phyloP scores from a whole-genome alignment of 2,888 invertebrate species.

The Metallyticus violacea region DNA sequence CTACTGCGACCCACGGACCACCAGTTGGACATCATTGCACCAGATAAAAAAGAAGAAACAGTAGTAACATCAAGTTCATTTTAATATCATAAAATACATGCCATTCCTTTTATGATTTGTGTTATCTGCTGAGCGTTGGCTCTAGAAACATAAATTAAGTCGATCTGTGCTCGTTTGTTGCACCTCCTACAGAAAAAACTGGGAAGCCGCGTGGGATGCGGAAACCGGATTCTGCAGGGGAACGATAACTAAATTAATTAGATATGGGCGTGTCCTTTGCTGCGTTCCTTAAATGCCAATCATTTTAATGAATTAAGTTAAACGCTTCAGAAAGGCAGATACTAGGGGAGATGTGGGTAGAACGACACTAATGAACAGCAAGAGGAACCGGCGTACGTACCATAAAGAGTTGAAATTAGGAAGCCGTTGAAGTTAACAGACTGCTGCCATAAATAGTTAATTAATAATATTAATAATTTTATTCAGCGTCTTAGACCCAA shows the following conservation, averaged over 20 bases:
- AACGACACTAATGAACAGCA: too few relatives aligned
- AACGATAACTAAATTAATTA: not conserved
- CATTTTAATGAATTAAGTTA: not conserved
- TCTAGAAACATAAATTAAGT: not conserved
- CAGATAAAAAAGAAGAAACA: not conserved
- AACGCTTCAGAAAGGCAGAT: not conserved
- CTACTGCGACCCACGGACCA: not conserved
- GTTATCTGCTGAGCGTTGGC: not conserved
- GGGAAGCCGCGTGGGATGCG: not conserved
- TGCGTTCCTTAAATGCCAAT: not conserved
- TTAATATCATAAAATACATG: not conserved
- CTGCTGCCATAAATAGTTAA: too few relatives aligned
- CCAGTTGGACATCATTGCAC: not conserved
- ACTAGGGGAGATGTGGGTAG: not conserved
- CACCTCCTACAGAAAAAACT: not conserved
- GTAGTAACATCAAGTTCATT: not conserved
- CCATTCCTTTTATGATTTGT: not conserved
- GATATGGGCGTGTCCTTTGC: not conserved
- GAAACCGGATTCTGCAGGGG: not conserved
- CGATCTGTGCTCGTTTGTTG: not conserved
- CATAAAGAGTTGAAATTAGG: too few relatives aligned
- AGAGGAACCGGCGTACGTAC: too few relatives aligned
- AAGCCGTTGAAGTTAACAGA: too few relatives aligned
- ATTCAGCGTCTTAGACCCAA: too few relatives aligned
- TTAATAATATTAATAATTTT: too few relatives aligned